These are phyloP conservation scores for Ecdyonurus torrentis DNA, from an alignment of 2,888 invertebrate genomes.

Conservation along the genomic window DNA sequence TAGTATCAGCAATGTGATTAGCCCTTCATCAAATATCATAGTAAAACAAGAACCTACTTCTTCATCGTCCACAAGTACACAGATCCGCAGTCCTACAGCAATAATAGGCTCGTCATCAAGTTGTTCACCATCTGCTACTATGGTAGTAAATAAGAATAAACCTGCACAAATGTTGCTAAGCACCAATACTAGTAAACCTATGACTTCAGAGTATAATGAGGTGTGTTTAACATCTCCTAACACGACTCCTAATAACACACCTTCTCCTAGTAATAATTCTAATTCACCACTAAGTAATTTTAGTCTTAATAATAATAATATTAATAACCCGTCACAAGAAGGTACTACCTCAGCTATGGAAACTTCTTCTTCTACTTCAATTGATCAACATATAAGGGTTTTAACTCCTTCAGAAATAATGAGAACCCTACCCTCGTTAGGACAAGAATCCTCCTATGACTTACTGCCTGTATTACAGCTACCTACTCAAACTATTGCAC, in stretches of 20 bases:
- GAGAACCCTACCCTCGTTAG: slow-evolving; percentile 75
- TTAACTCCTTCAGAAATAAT: slow-evolving; percentile 80
- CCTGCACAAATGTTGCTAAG: too few species aligned
- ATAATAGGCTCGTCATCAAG: too few species aligned
- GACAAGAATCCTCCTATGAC: slow-evolving; percentile 37
- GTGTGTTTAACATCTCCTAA: neutral
- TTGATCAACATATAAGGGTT: slow-evolving; percentile 73
- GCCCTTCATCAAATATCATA: too few species aligned
- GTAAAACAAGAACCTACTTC: too few species aligned
- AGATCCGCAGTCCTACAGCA: too few species aligned
- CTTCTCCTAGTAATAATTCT: neutral
- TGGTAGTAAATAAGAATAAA: too few species aligned
- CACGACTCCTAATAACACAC: neutral
- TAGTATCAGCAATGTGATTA: too few species aligned
- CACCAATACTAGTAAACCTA: too few species aligned
- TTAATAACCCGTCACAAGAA: neutral
- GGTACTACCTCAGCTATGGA: neutral
- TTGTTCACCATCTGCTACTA: too few species aligned
- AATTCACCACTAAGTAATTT: neutral
- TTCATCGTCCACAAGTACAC: slow-evolving; percentile 27
- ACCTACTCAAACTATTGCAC: neutral
- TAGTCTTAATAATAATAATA: neutral
- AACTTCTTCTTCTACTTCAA: neutral
- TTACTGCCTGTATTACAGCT: neutral
- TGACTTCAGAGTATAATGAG: too few species aligned